Evolutionary conservation across 2,113 vertebrate species (phyloP), one percentile per base, ranked within the genome.

Genomic region (Cheilinus undulatus): DNA sequence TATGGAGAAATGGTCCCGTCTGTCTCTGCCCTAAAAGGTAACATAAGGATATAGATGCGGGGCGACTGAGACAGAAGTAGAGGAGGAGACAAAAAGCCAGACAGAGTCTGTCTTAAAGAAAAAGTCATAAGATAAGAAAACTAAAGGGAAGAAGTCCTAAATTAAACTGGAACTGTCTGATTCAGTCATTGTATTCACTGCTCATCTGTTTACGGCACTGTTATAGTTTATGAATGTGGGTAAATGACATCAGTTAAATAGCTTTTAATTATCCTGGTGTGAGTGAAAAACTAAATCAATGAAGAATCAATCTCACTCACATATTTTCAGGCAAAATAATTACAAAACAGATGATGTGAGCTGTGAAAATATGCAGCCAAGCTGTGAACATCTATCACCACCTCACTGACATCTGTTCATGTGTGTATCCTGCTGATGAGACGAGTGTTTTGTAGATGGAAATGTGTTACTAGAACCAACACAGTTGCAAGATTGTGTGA

Each of bases 11-110:
- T 22, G 5, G 46, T 54, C 26, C 23, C 14, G n/a, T 51, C 65
- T 57, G 69, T 73, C 69, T 51, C 48, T 69, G 48, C 63, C 43
- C 24, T 38, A 8, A 22, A 42, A 80, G 70, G 73, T 76, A 66
- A 73, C 2, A 32, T 45, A 57, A 80, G 75, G 67, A 85, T 72
- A 84, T 26, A 78, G 20, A 58, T 54, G 65, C 12, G 15, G 67
- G 28, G 49, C 24, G 3, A 50, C 42, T 19, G 63, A 73, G 20
- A 56, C 15, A 40, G 28, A 63, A n/a, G 40, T 26, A 61, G 43
- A 2, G 26, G 23, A 17, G 58, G 49, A 54, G 3, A 62, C 42
- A 28, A 19, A 48, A 36, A 65, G 23, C 15, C 11, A 40, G 10
- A 12, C 7, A n/a, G 59, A 45, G 73, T 20, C 48, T 0, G 60